A percentile compares a stretch with the other conserved stretches of the same genome.
These are phyloP conservation scores for Embidobia sp. DNA, from an alignment of 2,888 invertebrate species.

Conservation along the genomic window DNA sequence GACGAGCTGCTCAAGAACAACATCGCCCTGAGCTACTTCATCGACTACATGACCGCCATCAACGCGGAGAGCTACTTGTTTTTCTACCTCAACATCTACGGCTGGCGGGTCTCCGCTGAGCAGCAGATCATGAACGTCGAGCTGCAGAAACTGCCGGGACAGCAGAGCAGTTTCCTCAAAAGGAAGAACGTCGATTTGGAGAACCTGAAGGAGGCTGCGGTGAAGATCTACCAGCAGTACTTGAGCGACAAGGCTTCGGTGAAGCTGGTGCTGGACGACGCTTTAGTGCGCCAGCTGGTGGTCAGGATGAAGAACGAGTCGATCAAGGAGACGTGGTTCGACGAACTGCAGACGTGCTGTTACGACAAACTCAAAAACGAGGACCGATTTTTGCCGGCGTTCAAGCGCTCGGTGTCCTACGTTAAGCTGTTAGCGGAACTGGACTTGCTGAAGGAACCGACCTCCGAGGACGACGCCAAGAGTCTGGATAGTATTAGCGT, in stretches of 20 bases:
- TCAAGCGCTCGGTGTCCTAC: constrained; percentile 86
- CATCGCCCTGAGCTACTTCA: constrained; percentile 89
- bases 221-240: constrained; percentile 89
- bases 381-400: constrained; percentile 85
- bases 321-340: constrained; percentile 90
- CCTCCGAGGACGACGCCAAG: constrained; percentile 84
- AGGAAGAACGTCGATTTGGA: constrained; percentile 78
- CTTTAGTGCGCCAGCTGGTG: constrained; percentile 84
- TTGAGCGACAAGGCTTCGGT: constrained; percentile 87
- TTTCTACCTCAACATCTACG: constrained; percentile 88
- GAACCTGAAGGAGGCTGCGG: constrained; percentile 86
- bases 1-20: constrained; percentile 90
- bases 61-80: constrained; percentile 88
- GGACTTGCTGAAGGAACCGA: constrained; percentile 85
- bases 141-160: constrained; percentile 81
- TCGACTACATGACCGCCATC: constrained; percentile 88
- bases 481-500: constrained; percentile 84
- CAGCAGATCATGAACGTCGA: constrained; percentile 86
- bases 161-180: constrained; percentile 69
- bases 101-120: constrained; percentile 87
- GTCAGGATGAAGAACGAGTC: constrained; percentile 85
- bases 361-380: constrained; percentile 85
- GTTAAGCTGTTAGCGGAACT: constrained; percentile 88
- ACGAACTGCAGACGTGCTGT: constrained; percentile 89
- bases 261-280: constrained; percentile 85